phyloP scores from a whole-genome alignment of 2,113 vertebrate genomes.

The Macquaria ambigua region DNA sequence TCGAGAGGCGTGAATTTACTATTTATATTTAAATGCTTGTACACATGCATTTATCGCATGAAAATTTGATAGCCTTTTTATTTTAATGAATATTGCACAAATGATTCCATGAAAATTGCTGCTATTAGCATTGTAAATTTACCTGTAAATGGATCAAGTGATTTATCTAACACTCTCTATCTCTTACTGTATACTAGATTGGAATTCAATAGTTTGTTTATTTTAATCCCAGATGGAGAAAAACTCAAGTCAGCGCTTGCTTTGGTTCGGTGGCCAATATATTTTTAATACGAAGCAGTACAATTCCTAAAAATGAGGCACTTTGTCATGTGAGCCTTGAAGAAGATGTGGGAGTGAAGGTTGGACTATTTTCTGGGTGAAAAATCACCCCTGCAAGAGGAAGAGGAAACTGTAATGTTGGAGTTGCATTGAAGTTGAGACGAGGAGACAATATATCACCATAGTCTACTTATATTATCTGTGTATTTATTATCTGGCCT shows the following conservation, averaged over 20 bases:
- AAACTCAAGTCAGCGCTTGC: conserved; percentile 18
- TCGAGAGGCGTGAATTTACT: conserved; percentile 45
- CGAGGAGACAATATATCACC: not conserved
- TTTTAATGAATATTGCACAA: conserved; percentile 77
- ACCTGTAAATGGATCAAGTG: conserved; percentile 53
- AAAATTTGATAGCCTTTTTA: conserved; percentile 54
- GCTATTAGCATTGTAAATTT: conserved; percentile 75
- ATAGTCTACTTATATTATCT: conserved; percentile 30
- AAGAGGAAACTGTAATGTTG: not conserved
- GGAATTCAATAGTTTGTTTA: conserved; percentile 5
- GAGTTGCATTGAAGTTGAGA: not conserved
- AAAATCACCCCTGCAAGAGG: not conserved
- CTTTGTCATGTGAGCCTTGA: conserved; percentile 61
- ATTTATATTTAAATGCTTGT: conserved; percentile 73
- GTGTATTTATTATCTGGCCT: conserved; percentile 59
- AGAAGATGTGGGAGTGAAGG: conserved; percentile 12
- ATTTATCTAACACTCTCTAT: conserved; percentile 43
- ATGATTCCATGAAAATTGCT: conserved; percentile 73
- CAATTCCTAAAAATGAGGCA: conserved; percentile 44
- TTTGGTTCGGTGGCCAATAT: conserved; percentile 45
- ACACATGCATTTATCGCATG: conserved; percentile 69
- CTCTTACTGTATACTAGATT: conserved; percentile 31
- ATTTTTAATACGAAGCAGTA: conserved; percentile 40
- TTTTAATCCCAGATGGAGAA: conserved; percentile 29
- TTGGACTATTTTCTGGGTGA: not conserved